Base-by-base conservation (phyloP, 2,888 invertebrate species). In the Heteromyza rotundicornis region DNA sequence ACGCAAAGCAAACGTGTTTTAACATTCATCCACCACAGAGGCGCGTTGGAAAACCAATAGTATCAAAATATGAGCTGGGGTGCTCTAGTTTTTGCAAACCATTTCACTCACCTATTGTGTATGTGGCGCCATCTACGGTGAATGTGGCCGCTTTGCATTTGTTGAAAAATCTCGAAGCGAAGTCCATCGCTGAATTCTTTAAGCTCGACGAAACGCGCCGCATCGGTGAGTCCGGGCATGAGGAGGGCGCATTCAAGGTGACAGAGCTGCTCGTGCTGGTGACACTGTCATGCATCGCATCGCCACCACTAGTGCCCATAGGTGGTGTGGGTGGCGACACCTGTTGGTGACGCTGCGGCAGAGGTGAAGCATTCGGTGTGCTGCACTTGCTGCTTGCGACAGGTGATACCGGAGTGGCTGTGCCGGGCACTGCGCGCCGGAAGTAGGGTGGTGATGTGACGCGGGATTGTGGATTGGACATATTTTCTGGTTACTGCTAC, bases 81-180 rank as follows among this genome's bases (percentile, higher is more conserved):
- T n/a, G n/a, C n/a, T n/a, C n/a, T n/a, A n/a, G n/a, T n/a, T n/a
- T n/a, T n/a, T n/a, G n/a, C n/a, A n/a, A n/a, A n/a, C n/a, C n/a
- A n/a, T n/a, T n/a, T 12, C 59, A 76, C 81, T 80, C 85, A 93
- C 93, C 92, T 85, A 93, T 93, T 68, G 92, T 92, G 78, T 93
- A 93, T 68, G 91, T 91, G 70, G 91, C 92, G 80, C 92, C 93
- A 84, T 93, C 93, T 82, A 93, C 88, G 75, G 92, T 92, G 82
- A 93, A 92, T 65, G 92, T 93, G 57, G 93, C 92, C 82, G 92
- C 92, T 85, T 92, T 92, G 85, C 92, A 92, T 84, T 92, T 92
- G 85, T 90, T 90, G 84, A 90, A 89, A 65, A 89, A 82, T 76
- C 89, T 88, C 40, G 81, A 79, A 5, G 81, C 82, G 63, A 82